Conservation (phyloP, 2,113 vertebrate species). For the Thalassoma bifasciatum region DNA sequence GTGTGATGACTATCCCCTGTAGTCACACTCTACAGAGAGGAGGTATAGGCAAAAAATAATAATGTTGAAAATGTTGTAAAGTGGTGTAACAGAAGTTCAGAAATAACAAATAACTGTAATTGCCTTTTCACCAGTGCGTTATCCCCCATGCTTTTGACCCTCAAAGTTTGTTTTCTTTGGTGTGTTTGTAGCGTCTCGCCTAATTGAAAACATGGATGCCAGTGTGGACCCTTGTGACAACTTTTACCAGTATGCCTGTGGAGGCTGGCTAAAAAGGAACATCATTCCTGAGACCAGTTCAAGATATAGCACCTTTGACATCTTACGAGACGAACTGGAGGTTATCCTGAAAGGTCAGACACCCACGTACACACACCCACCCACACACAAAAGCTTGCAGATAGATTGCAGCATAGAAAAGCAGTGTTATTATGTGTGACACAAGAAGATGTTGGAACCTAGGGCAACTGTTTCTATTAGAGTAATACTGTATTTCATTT, state of each 20-base stretch:
- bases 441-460: neutral
- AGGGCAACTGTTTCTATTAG: neutral
- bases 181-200: slow-evolving; percentile 86
- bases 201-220: slow-evolving; percentile 94
- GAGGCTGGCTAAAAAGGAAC: slow-evolving; percentile 94
- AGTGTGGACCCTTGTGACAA: slow-evolving; percentile 87
- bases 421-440: neutral
- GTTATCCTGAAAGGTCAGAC: slow-evolving; percentile 92
- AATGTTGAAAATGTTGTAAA: too few relatives aligned
- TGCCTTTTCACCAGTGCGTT: neutral
- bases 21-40: too few relatives aligned
- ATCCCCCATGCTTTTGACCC: neutral
- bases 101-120: too few relatives aligned
- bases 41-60: too few relatives aligned
- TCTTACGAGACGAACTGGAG: slow-evolving; percentile 92
- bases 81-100: too few relatives aligned
- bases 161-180: slow-evolving; percentile 6
- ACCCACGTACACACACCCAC: neutral
- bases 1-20: too few relatives aligned
- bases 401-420: neutral
- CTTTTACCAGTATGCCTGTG: slow-evolving; percentile 95
- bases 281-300: slow-evolving; percentile 95
- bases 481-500: neutral
- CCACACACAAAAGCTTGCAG: neutral
- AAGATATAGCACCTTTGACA: slow-evolving; percentile 94